Evolutionary conservation across 2,797 vertebrate species (phyloP).

Genomic region (Chrysolophus pictus): DNA sequence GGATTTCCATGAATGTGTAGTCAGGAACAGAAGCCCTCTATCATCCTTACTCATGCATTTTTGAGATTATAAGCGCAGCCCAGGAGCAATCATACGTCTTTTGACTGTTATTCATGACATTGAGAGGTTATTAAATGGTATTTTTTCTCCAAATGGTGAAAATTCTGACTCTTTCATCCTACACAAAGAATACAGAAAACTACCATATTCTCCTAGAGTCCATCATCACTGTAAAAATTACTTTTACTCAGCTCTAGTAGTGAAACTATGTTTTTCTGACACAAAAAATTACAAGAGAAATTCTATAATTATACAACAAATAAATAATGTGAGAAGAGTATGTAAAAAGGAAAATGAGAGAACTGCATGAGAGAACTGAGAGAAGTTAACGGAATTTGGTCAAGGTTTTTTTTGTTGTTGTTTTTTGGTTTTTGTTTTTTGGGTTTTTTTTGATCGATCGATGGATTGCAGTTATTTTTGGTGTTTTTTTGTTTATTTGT

Average conservation of each 20-base stretch:
- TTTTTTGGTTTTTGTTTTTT: no score
- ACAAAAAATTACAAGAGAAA: background rate
- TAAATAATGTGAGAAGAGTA: background rate
- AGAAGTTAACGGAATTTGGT: background rate
- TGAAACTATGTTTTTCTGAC: background rate
- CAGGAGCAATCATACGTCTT: background rate
- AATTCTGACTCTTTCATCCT: background rate
- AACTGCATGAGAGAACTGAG: no score
- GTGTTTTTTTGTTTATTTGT: no score
- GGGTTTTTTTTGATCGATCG: background rate
- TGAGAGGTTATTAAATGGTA: background rate
- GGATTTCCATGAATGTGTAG: accelerated
- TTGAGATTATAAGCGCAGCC: background rate
- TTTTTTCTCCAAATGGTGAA: background rate
- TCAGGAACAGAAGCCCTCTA: background rate
- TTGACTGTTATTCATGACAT: background rate
- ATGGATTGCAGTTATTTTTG: background rate
- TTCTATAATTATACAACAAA: background rate
- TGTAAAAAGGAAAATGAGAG: background rate
- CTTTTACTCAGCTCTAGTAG: background rate
- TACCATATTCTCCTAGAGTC: background rate
- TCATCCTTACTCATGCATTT: accelerated
- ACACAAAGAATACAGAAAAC: background rate
- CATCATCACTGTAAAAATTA: no score
- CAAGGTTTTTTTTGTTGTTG: no score